Percentiles rank a stretch among this genome's conserved stretches.
These are phyloP conservation scores for Nibea albiflora DNA, from an alignment of 2,113 vertebrate genomes.

Conservation along the genomic window DNA sequence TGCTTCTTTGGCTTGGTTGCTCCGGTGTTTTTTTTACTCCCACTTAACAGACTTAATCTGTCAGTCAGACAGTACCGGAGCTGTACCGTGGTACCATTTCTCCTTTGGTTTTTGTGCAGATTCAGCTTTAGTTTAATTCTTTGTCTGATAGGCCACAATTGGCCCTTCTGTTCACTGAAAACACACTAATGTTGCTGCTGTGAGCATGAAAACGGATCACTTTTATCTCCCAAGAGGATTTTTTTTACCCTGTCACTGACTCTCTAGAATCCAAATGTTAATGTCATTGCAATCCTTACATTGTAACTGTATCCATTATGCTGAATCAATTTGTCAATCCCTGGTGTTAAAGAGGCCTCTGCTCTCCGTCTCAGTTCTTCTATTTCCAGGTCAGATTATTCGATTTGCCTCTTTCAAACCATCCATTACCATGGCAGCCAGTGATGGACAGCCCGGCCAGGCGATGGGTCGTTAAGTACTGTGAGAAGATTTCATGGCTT, in stretches of 20 bases:
- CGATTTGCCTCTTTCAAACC: constrained; percentile 20
- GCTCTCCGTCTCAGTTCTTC: neutral
- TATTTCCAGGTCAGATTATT: constrained; percentile 39
- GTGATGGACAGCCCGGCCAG: constrained; percentile 47
- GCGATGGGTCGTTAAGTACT: constrained; percentile 52
- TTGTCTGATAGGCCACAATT: neutral
- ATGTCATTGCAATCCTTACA: neutral
- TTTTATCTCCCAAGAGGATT: neutral
- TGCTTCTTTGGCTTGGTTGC: neutral
- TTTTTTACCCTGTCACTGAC: neutral
- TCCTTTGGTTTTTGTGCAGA: neutral
- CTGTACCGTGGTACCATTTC: neutral
- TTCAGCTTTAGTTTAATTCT: neutral
- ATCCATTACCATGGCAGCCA: constrained; percentile 49
- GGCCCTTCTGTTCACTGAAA: neutral
- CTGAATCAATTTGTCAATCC: neutral
- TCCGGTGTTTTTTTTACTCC: neutral
- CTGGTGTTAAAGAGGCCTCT: constrained; percentile 3
- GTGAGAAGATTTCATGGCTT: constrained; percentile 35
- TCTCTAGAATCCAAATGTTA: neutral
- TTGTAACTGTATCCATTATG: neutral
- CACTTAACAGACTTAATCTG: neutral
- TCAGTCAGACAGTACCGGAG: neutral
- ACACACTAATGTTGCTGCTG: neutral
- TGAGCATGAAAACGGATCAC: neutral